These are phyloP conservation scores for Hydropsyche tenuis DNA, from an alignment of 1,140 invertebrate species.

Conservation along the genomic window DNA sequence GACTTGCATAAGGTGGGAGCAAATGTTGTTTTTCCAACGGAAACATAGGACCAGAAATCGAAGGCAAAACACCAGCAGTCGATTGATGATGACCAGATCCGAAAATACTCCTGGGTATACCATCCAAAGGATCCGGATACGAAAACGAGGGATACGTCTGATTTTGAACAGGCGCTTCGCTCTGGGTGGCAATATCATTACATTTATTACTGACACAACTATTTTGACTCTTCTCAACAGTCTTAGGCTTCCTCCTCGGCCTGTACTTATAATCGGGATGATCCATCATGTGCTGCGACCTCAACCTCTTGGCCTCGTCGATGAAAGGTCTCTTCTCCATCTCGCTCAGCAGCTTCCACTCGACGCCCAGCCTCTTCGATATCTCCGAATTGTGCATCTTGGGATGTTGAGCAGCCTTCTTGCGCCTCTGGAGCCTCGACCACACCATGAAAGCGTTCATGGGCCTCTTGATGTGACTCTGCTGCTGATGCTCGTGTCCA, in stretches of 20 bases:
- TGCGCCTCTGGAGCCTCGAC: slow-evolving; percentile 71
- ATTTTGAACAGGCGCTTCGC: background rate
- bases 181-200: background rate
- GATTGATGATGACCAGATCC: slow-evolving; percentile 6
- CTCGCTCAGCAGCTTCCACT: slow-evolving; percentile 75
- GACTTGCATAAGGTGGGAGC: slow-evolving; percentile 55
- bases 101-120: slow-evolving; percentile 40
- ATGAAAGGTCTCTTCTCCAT: slow-evolving; percentile 80
- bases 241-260: slow-evolving; percentile 70
- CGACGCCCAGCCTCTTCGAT: slow-evolving; percentile 71
- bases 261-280: slow-evolving; percentile 78
- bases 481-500: slow-evolving; percentile 38
- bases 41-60: slow-evolving; percentile 37
- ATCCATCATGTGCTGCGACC: slow-evolving; percentile 77
- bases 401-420: slow-evolving; percentile 82
- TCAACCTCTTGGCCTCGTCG: slow-evolving; percentile 78
- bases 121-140: slow-evolving; percentile 41
- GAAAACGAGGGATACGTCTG: slow-evolving; percentile 43
- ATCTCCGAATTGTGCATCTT: slow-evolving; percentile 83
- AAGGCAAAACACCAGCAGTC: slow-evolving; percentile 4
- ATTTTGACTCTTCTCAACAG: slow-evolving; percentile 47
- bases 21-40: slow-evolving; percentile 51
- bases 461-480: slow-evolving; percentile 68
- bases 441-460: slow-evolving; percentile 79
- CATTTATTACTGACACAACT: slow-evolving; percentile 54